Evolutionary conservation across 35 echinoderm and acorn worm genomes (phyloP).

Genomic region (Lytechinus pictus): DNA sequence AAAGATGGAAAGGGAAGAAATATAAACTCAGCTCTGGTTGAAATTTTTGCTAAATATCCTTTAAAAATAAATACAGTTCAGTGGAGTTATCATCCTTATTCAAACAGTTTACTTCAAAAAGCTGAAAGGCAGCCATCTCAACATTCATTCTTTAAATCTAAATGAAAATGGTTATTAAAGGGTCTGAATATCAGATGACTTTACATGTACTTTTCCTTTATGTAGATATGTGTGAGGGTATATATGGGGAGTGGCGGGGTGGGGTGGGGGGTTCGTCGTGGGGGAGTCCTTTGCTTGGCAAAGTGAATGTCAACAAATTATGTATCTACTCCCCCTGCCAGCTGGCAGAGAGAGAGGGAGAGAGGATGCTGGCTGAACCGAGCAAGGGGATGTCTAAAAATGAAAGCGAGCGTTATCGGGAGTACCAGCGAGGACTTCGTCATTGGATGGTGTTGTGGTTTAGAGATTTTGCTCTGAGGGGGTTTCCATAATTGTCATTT

Average conservation of each 20-base stretch:
- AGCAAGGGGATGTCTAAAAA: background rate
- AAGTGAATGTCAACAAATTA: background rate
- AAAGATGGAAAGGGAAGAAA: too few species aligned
- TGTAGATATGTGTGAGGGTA: background rate
- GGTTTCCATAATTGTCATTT: background rate
- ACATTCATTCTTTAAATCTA: too few species aligned
- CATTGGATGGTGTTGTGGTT: constrained; percentile 8
- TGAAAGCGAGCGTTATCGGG: background rate
- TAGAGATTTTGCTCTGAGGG: background rate
- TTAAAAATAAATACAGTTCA: too few species aligned
- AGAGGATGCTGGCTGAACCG: background rate
- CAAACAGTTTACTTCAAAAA: too few species aligned
- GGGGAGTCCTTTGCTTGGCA: background rate
- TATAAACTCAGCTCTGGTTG: too few species aligned
- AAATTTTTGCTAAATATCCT: too few species aligned
- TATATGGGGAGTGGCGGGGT: background rate
- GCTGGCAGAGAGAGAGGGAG: background rate
- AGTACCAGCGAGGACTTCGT: background rate
- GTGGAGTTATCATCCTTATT: too few species aligned
- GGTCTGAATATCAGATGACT: too few species aligned
- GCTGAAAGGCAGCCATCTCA: too few species aligned
- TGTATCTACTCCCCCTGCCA: background rate
- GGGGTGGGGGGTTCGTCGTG: background rate
- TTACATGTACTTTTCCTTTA: too few species aligned
- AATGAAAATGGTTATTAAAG: too few species aligned